Evolutionary conservation across 2,113 vertebrate species (phyloP).

Genomic region (Notarius lentiginosus): DNA sequence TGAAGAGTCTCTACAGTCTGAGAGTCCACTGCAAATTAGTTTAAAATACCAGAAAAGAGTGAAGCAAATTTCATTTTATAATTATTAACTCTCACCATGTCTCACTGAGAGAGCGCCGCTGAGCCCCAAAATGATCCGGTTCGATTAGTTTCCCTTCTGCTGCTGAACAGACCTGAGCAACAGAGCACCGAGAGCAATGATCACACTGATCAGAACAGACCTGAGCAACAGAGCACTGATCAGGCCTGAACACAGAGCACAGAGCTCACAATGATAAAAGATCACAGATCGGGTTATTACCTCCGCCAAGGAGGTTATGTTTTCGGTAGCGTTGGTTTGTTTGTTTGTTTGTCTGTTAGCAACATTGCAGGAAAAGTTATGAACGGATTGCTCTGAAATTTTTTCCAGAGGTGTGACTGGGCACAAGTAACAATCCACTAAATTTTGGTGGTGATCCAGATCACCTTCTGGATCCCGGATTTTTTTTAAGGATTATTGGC

Average conservation of each 20-base stretch:
- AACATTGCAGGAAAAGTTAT: no score
- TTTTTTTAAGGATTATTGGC: no score
- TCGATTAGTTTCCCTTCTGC: slow-evolving; percentile 40
- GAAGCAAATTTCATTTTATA: neutral
- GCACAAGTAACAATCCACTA: no score
- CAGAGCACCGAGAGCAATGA: neutral
- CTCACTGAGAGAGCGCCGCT: slow-evolving; percentile 34
- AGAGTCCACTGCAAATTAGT: fast-evolving
- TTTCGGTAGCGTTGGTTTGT: no score
- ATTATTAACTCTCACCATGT: slow-evolving; percentile 69
- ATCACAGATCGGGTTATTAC: neutral
- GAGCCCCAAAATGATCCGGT: slow-evolving; percentile 40
- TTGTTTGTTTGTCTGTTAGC: no score
- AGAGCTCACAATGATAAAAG: neutral
- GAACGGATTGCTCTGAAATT: no score
- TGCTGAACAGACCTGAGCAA: slow-evolving; percentile 19
- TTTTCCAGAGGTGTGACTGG: no score
- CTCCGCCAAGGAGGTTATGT: no score
- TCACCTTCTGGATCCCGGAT: no score
- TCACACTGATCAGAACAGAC: neutral
- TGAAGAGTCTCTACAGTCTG: fast-evolving
- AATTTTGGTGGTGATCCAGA: no score
- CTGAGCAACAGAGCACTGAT: neutral
- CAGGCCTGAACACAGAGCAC: slow-evolving; percentile 1
- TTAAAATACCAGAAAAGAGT: neutral